Conservation (phyloP, 1,140 invertebrate genomes). For the Semibalanus balanoides region DNA sequence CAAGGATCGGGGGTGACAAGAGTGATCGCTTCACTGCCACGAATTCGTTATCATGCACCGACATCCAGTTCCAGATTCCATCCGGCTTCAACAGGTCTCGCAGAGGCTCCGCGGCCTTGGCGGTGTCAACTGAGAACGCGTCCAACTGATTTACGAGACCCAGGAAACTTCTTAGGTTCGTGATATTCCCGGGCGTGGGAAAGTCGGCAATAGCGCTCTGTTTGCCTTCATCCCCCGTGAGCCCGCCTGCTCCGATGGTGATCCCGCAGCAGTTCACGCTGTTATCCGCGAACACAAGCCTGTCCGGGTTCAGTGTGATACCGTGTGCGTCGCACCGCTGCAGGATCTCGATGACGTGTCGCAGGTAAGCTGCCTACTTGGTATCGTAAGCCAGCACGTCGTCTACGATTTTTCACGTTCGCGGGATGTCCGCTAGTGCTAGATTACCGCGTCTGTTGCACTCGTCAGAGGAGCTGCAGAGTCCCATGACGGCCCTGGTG, state of each 20-base stretch:
- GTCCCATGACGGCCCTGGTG: conserved; percentile 17
- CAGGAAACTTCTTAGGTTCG: conserved; percentile 5
- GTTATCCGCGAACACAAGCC: not conserved
- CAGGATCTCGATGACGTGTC: conserved; percentile 12
- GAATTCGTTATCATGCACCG: not conserved
- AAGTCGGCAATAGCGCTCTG: conserved; percentile 2
- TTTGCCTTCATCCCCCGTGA: not conserved
- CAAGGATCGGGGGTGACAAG: not conserved
- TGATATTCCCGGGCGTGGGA: conserved; percentile 6
- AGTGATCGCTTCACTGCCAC: not conserved
- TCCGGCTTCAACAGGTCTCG: not conserved
- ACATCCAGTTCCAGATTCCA: not conserved
- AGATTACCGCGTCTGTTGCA: conserved; percentile 18
- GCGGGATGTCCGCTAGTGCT: conserved; percentile 13
- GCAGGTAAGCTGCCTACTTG: conserved; percentile 11
- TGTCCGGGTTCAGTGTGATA: conserved; percentile 6
- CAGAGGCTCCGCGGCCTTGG: not conserved
- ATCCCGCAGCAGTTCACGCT: conserved; percentile 5
- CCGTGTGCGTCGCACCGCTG: conserved; percentile 5
- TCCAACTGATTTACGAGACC: conserved; percentile 9
- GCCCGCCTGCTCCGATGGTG: not conserved
- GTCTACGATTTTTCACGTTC: conserved; percentile 18
- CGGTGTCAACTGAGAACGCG: not conserved
- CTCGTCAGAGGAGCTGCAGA: conserved; percentile 19
- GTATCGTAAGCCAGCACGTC: conserved; percentile 16